These are phyloP conservation scores for Penaeus indicus DNA, from an alignment of 1,140 invertebrate species.

Conservation along the genomic window DNA sequence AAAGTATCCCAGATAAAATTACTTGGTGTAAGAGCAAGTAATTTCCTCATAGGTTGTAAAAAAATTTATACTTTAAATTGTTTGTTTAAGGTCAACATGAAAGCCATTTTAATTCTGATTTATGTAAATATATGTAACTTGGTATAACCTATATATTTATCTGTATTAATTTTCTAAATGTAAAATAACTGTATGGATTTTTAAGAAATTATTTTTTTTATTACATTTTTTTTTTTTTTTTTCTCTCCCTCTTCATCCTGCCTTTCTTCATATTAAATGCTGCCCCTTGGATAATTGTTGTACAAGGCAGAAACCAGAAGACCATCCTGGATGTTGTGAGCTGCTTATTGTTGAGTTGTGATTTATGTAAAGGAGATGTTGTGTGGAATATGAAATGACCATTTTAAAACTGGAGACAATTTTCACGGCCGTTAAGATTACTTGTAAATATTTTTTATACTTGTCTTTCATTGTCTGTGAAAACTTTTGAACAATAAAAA, in stretches of 20 bases:
- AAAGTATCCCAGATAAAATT: too few relatives aligned
- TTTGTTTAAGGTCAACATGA: background rate
- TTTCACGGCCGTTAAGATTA: slow-evolving; percentile 37
- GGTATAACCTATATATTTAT: too few relatives aligned
- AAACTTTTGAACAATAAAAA: slow-evolving; percentile 57
- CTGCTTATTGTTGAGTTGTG: slow-evolving; percentile 41
- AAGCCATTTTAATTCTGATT: background rate
- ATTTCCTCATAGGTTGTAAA: too few relatives aligned
- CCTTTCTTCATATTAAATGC: too few relatives aligned
- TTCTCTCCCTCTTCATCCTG: background rate
- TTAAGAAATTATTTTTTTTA: background rate
- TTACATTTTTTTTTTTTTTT: too few relatives aligned
- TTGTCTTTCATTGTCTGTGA: slow-evolving; percentile 64
- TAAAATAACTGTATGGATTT: slow-evolving; percentile 10
- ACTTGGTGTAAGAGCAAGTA: too few relatives aligned
- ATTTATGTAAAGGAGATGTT: slow-evolving; percentile 10
- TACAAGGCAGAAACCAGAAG: too few relatives aligned
- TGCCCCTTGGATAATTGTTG: too few relatives aligned
- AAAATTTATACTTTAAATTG: too few relatives aligned
- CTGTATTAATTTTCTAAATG: too few relatives aligned
- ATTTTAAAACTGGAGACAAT: slow-evolving; percentile 57
- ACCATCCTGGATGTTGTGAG: slow-evolving; percentile 31
- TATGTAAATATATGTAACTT: too few relatives aligned
- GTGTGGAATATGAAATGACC: slow-evolving; percentile 39
- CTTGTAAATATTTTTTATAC: slow-evolving; percentile 64